Evolutionary conservation across 2,113 vertebrate species (phyloP).

Genomic region (Anhinga rufa): DNA sequence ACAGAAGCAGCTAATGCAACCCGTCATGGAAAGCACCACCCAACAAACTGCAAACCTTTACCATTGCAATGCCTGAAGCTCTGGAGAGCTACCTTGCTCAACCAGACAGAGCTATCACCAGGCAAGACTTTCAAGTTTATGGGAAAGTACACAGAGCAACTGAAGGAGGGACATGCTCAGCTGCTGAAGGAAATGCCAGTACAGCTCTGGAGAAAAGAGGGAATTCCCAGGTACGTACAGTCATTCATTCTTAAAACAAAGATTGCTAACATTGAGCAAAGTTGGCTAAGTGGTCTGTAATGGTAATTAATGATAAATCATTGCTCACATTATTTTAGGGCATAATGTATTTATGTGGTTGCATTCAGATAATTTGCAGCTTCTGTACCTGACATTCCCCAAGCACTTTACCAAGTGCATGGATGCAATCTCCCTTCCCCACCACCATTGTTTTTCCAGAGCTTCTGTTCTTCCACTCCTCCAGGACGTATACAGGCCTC

Average conservation of each 20-base stretch:
- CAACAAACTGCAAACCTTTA: not conserved
- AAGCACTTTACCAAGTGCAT: not conserved
- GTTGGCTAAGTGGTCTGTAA: not conserved
- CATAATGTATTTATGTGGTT: not conserved
- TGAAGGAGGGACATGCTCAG: not conserved
- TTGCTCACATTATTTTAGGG: not conserved
- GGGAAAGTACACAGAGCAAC: not conserved
- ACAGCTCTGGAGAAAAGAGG: not conserved
- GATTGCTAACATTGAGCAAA: not conserved
- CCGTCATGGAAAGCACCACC: not conserved
- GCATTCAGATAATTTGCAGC: not conserved
- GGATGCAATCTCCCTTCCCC: not conserved
- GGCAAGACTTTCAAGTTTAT: constrained; percentile 12
- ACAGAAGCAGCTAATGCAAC: not conserved
- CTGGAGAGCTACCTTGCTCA: not conserved
- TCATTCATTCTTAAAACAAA: not conserved
- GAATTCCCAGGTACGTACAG: not conserved
- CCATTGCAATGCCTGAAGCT: not conserved
- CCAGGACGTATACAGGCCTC: not conserved
- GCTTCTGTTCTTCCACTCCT: not conserved
- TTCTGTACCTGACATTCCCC: not conserved
- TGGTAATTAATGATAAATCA: not conserved
- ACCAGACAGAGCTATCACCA: not conserved
- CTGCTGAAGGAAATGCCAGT: not conserved
- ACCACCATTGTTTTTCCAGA: not conserved